These are phyloP conservation scores for Ophioderma brevispina DNA, from an alignment of 35 echinoderm and acorn worm genomes.

Conservation along the genomic window DNA sequence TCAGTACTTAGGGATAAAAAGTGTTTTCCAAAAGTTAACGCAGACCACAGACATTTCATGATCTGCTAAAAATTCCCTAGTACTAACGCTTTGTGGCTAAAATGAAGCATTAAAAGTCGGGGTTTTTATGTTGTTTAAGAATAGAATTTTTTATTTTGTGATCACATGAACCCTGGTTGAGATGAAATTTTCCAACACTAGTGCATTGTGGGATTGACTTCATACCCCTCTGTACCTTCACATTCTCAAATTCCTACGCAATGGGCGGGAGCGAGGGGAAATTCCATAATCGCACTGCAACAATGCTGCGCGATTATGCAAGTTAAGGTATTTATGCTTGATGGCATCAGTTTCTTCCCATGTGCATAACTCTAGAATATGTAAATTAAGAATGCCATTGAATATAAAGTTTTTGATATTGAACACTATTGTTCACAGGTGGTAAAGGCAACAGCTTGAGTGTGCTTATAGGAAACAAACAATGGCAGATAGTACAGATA, in stretches of 20 bases:
- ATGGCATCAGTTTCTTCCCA: not conserved
- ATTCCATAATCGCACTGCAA: no score
- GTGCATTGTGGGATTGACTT: not conserved
- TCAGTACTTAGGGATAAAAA: no score
- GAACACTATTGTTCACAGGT: constrained; percentile 60
- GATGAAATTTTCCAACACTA: no score
- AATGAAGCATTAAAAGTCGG: no score
- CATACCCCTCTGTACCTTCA: not conserved
- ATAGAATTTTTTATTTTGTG: no score
- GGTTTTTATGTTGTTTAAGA: no score
- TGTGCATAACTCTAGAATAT: not conserved
- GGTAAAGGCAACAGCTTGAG: constrained; percentile 25
- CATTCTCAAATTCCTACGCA: not conserved
- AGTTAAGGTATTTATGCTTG: not conserved
- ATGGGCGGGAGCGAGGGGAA: no score
- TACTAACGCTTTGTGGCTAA: no score
- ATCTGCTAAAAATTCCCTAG: no score
- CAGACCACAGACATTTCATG: no score
- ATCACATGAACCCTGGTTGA: not conserved
- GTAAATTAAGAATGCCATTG: not conserved
- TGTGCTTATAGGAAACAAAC: constrained; percentile 92
- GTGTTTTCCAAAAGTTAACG: no score
- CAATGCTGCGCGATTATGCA: not conserved
- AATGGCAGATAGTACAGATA: constrained; percentile 88
- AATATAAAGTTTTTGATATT: not conserved